Evolutionary conservation across 2,113 vertebrate species (phyloP), one percentile per base, ranked within the genome.

Genomic region (Synodontis membranacea): DNA sequence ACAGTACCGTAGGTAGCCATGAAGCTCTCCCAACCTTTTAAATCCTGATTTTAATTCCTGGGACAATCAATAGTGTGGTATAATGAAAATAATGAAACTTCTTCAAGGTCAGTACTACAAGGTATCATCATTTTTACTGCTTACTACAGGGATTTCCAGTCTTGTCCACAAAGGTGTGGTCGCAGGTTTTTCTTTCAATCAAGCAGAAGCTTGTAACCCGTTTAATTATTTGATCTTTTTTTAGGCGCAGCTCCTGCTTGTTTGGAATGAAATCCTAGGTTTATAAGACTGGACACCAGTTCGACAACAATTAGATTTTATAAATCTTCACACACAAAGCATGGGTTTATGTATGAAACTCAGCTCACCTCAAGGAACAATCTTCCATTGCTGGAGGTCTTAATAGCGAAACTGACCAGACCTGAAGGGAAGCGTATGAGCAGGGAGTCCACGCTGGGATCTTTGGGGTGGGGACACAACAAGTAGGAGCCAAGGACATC

Each of bases 401-500:
- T 89, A 46, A 99, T 91, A 11, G 94, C 89, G 56, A 96, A 94
- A 15, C 93, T 94, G 25, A 95, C 88, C 34, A 96, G 91, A 0
- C 97, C 97, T 0, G 96, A 96, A n/a, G 95, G 94, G 0, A 93
- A 95, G 62, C 94, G 95, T 86, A 98, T 93, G 8, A 95, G 95
- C n/a, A 99, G 94, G 39, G 95, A 95, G 91, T 96, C 95, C 86
- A 93, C 94, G 86, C 89, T 90, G 11, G 91, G 86, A 81, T 93
- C 88, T 12, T 95, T 95, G 0, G 94, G 93, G 91, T 97, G 95
- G 0, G 95, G 93, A 89, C 95, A 96, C 37, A 99, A 91, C 14
- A 98, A 91, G 91, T 97, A 99, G 3, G 97, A 95, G 0, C 98
- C 97, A 0, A 96, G 93, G 6, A 95, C 94, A 0, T 99, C 97